Evolutionary conservation across 2,888 invertebrate species (phyloP), one percentile per base, ranked within the genome.

Genomic region (Diogma glabrata): DNA sequence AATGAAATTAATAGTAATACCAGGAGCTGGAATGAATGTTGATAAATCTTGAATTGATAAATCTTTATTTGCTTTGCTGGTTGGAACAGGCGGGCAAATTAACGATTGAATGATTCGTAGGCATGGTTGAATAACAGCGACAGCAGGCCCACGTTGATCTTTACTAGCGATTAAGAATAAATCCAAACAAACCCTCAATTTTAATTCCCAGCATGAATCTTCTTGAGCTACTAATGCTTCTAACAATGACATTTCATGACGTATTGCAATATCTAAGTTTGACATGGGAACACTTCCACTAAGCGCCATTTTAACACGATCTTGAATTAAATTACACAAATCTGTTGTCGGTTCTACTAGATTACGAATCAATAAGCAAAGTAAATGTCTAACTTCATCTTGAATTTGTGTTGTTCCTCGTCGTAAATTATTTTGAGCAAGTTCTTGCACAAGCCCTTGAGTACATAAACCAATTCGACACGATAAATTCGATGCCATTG

Each of bases 161-260:
- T 79, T 76, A 57, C 83, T 83, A 4, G 87, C 85, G 71, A 82
- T 78, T 51, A 91, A 75, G 72, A 95, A 94, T 50, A 95, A 72
- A 57, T 84, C 83, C 72, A 95, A 86, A 54, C 94, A 87, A 64
- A 88, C 86, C 46, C 88, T 80, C 1, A 96, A 72, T 61, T 95
- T 85, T 55, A 86, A 82, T 66, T 96, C 95, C 96, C 96, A 96
- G 64, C 93, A 94, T 4, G 86, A 82, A 66, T 96, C 96, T 62
- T 94, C 90, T 58, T 91, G 90, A 60, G 91, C 87, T 2, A 95
- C 83, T 45, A 94, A 76, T 1, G 88, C 84, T 1, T 92, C 89
- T 22, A 96, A 70, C 12, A 96, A 71, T 8, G 90, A 77, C 67
- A 96, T 92, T 66, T 95, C 87, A 62, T 94, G 91, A 4, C 93